These are phyloP conservation scores for Cecropterus lyciades DNA, from an alignment of 1,140 invertebrate genomes.

Conservation along the genomic window DNA sequence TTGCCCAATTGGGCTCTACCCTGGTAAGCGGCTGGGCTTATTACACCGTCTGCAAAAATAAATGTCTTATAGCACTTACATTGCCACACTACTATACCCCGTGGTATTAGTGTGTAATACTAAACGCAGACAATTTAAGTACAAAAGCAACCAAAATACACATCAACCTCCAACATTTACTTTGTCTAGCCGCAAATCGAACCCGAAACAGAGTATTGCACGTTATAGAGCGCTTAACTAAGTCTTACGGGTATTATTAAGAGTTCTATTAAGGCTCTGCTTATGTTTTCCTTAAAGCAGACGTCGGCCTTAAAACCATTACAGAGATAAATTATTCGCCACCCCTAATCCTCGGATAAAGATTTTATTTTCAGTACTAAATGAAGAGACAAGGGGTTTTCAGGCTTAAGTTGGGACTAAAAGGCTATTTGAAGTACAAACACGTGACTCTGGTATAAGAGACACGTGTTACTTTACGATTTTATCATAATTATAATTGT, in stretches of 20 bases:
- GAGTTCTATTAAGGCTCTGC: constrained; percentile 15
- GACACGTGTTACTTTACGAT: not conserved
- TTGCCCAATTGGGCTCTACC: too few species aligned
- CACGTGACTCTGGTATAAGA: not conserved
- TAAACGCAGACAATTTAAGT: too few species aligned
- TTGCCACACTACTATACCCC: too few species aligned
- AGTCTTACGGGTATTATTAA: constrained; percentile 1
- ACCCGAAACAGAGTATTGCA: not conserved
- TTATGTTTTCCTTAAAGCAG: constrained; percentile 57
- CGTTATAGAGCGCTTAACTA: not conserved
- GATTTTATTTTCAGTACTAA: constrained; percentile 70
- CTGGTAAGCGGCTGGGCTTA: too few species aligned
- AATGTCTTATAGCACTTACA: too few species aligned
- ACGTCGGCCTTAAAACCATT: constrained; percentile 67
- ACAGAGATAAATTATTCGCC: constrained; percentile 61
- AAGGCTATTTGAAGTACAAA: not conserved
- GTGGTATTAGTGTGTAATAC: too few species aligned
- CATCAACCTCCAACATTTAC: not conserved
- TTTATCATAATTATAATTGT: too few species aligned
- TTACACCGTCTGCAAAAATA: too few species aligned
- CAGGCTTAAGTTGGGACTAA: constrained; percentile 5
- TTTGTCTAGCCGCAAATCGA: not conserved
- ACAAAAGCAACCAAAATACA: too few species aligned
- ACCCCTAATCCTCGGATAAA: constrained; percentile 60
- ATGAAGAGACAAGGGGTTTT: constrained; percentile 57